Base-by-base conservation (phyloP, 2,888 invertebrate species). In the Cerastoderma edule region DNA sequence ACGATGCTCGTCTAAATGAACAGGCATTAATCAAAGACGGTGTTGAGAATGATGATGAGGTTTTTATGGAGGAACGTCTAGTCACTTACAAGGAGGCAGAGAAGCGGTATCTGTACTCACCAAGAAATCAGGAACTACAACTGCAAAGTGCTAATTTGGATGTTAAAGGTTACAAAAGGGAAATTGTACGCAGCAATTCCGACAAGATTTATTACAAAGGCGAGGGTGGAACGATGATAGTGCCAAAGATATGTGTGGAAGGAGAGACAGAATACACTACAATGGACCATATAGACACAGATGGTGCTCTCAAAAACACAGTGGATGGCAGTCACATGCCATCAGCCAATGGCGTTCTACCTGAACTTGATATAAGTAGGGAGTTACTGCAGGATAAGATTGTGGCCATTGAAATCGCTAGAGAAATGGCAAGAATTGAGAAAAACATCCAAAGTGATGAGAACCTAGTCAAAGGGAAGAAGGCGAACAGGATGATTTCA, bases 181-280 rank as follows among this genome's bases (percentile, higher is more conserved):
- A 30, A n/a, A 50, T 32, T 50, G 50, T 32, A 50, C 33, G 33
- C 19, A 33, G 22, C 1, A 66, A 50, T 22, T 60, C 60, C 22
- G 60, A 60, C 27, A 67, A 75, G 35, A 60, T 79, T 39, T 75
- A 48, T 46, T 79, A 79, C 39, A 50, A 72, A 8, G 79, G 79
- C 8, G 79, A 79, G 30, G 75, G 75, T 27, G 79, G 79, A 22
- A 79, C 68, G 22, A 75, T 79, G 24, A 75, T 79, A 54, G 79
- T 79, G 66, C 79, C 79, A 72, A 79, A 79, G 32, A 79, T 79
- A 63, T 72, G 72, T 70, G 54, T 79, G 0, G 79, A 79, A 32
- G 79, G 79, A 3, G 63, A 72, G 16, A 67, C 69, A 19, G 63
- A 75, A 50, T 75, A 69, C 28, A 72, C 79, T 13, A 75, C 75